phyloP scores from a whole-genome alignment of 1,140 invertebrate genomes.

The Andrena cerasifolii region DNA sequence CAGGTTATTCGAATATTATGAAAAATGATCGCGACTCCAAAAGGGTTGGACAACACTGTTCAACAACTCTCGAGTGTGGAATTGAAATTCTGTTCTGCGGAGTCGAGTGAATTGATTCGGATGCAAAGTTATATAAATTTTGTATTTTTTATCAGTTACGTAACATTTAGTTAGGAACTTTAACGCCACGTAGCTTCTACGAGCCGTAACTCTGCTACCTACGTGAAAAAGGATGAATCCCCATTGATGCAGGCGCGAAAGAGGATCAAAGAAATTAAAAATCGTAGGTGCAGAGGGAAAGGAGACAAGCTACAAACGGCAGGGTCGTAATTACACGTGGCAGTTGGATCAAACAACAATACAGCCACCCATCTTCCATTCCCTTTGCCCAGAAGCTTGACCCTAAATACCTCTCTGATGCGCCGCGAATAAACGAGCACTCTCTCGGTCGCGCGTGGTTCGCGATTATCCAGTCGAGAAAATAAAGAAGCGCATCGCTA shows the following conservation, averaged over 20 bases:
- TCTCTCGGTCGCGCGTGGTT: background rate
- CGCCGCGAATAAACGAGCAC: slow-evolving; percentile 40
- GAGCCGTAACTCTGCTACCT: no score
- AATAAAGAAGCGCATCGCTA: slow-evolving; percentile 55
- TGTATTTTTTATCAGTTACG: no score
- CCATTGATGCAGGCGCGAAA: background rate
- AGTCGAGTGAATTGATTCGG: no score
- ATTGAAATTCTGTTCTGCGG: no score
- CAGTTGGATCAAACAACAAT: slow-evolving; percentile 50
- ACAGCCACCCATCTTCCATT: slow-evolving; percentile 24
- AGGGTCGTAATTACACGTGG: slow-evolving; percentile 68
- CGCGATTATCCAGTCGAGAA: slow-evolving; percentile 36
- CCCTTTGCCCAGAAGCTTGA: background rate
- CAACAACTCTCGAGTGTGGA: no score
- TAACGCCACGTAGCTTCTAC: no score
- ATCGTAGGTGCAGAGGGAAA: background rate
- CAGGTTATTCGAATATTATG: no score
- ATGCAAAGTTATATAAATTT: no score
- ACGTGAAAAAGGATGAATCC: background rate
- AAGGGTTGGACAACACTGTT: no score
- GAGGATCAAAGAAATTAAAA: background rate
- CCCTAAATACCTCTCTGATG: slow-evolving; percentile 33
- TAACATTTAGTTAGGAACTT: no score
- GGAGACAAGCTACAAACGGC: background rate
- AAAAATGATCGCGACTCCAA: no score